phyloP scores from a whole-genome alignment of 2,797 vertebrate species.

The Chromobotia macracanthus region DNA sequence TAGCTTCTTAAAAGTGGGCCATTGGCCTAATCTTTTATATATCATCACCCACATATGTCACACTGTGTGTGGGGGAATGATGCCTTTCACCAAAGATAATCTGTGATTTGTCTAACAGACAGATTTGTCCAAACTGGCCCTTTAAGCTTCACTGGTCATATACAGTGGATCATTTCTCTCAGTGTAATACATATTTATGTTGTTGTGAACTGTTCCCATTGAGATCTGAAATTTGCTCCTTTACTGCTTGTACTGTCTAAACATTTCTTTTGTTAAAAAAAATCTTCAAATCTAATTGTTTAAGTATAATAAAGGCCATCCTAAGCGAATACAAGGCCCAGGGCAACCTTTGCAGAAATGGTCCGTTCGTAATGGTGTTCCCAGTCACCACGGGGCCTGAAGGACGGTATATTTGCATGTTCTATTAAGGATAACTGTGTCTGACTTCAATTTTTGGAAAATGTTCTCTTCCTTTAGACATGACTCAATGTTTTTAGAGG shows the following conservation, averaged over 20 bases:
- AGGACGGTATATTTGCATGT: neutral
- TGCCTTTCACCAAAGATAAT: constrained; percentile 21
- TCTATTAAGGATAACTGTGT: neutral
- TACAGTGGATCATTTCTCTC: constrained; percentile 26
- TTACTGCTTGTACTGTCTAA: neutral
- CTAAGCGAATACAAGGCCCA: too few relatives aligned
- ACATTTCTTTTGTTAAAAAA: neutral
- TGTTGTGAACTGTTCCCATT: constrained; percentile 8
- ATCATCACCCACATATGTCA: constrained; percentile 16
- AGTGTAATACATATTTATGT: neutral
- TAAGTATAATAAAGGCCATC: too few relatives aligned
- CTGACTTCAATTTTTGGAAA: neutral
- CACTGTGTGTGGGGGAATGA: constrained; percentile 19
- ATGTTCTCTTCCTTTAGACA: neutral
- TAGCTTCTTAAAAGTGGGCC: neutral
- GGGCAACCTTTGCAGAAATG: too few relatives aligned
- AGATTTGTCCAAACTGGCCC: constrained; percentile 36
- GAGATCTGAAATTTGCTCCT: neutral
- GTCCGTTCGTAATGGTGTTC: too few relatives aligned
- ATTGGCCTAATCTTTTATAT: constrained; percentile 1
- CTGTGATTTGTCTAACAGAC: constrained; percentile 37
- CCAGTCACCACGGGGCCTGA: too few relatives aligned
- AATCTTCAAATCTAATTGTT: neutral
- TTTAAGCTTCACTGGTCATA: constrained; percentile 27
- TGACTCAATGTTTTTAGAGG: constrained; percentile 1